Evolutionary conservation across 2,888 invertebrate genomes (phyloP).

Genomic region (Busseola fusca): DNA sequence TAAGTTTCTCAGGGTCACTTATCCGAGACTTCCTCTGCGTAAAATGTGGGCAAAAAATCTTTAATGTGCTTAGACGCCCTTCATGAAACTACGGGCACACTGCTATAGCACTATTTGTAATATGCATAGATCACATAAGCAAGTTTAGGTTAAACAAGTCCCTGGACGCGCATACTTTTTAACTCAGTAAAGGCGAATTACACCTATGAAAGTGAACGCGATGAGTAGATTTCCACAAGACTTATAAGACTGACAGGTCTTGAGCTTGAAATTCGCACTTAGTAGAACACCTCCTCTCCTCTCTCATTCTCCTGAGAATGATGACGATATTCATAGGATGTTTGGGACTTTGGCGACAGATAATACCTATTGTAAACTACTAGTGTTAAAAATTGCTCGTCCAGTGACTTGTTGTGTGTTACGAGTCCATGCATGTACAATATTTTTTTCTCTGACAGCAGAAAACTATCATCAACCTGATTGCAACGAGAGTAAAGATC

Average conservation of each 20-base stretch:
- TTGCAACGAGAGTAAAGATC: too few relatives aligned
- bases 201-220: background rate
- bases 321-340: too few relatives aligned
- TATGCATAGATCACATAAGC: background rate
- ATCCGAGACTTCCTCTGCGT: too few relatives aligned
- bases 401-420: background rate
- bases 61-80: background rate
- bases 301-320: too few relatives aligned
- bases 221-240: background rate
- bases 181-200: background rate
- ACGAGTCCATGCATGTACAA: background rate
- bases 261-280: background rate
- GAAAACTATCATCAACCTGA: too few relatives aligned
- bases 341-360: too few relatives aligned
- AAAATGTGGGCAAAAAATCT: background rate
- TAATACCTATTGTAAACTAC: too few relatives aligned
- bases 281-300: too few relatives aligned
- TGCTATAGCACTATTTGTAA: background rate
- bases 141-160: background rate
- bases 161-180: background rate
- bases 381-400: background rate
- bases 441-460: too few relatives aligned
- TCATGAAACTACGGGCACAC: background rate
- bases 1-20: background rate
- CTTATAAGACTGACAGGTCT: background rate